A percentile compares a stretch with the other conserved stretches of the same genome.
Conservation (phyloP, 2,888 invertebrate species). For the Drosophila macrospina region DNA sequence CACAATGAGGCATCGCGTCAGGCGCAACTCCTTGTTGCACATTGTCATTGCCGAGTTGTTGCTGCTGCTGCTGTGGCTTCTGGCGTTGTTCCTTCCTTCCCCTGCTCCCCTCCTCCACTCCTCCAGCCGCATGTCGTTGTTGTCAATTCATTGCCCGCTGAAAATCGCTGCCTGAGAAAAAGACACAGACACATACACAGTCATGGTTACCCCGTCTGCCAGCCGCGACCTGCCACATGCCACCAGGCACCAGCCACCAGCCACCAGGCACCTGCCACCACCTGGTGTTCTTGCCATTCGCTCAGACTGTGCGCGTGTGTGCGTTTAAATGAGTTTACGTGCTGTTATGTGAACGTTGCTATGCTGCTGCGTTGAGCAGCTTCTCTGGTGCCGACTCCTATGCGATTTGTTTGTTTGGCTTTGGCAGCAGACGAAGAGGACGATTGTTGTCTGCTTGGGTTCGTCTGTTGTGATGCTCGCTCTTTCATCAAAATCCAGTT, state of each 20-base stretch:
- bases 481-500: slow-evolving; percentile 71
- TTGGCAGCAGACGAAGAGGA: slow-evolving; percentile 34
- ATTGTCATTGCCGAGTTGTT: slow-evolving; percentile 40
- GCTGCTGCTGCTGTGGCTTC: slow-evolving; percentile 14
- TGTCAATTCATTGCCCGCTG: slow-evolving; percentile 51
- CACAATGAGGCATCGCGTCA: slow-evolving; percentile 43
- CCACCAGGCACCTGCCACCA: slow-evolving; percentile 15
- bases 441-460: slow-evolving; percentile 56
- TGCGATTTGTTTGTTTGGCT: slow-evolving; percentile 65
- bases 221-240: slow-evolving; percentile 15
- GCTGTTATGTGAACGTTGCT: slow-evolving; percentile 47
- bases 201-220: slow-evolving; percentile 46
- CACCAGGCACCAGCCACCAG: slow-evolving; percentile 12
- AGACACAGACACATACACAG: slow-evolving; percentile 42
- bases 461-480: slow-evolving; percentile 24
- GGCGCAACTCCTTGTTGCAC: slow-evolving; percentile 35
- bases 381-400: slow-evolving; percentile 25
- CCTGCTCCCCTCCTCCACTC: too few species aligned
- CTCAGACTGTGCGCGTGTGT: slow-evolving; percentile 33
- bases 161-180: slow-evolving; percentile 44
- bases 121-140: slow-evolving; percentile 13
- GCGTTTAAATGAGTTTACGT: slow-evolving; percentile 61
- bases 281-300: slow-evolving; percentile 10
- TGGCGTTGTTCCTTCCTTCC: background rate
- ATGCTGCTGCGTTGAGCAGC: slow-evolving; percentile 37